A percentile compares a stretch with the other conserved stretches of the same genome.
Evolutionary conservation across 1,140 invertebrate species (phyloP).

Genomic region (Drosophila setifemur): DNA sequence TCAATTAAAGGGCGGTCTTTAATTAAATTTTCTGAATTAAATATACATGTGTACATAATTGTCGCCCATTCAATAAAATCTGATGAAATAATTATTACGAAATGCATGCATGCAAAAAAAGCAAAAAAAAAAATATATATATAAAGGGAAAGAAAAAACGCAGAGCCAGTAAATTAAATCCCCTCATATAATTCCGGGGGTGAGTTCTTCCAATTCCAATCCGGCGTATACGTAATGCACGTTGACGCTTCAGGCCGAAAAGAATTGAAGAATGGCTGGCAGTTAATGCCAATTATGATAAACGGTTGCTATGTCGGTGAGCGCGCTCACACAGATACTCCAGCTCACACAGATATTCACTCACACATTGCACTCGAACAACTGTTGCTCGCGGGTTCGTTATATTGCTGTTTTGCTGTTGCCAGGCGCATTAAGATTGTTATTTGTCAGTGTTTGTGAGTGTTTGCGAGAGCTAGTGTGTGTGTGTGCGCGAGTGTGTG

Average conservation of each 20-base stretch:
- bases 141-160: neutral
- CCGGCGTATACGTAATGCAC: conserved; percentile 30
- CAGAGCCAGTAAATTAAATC: neutral
- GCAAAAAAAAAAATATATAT: too few relatives aligned
- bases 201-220: conserved; percentile 13
- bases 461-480: neutral
- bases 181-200: conserved; percentile 1
- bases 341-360: conserved; percentile 13
- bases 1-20: neutral
- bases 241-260: conserved; percentile 15
- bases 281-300: conserved; percentile 74
- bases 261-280: conserved; percentile 40
- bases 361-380: conserved; percentile 50
- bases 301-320: conserved; percentile 59
- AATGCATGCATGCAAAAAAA: conserved; percentile 3
- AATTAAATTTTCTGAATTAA: neutral
- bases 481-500: neutral
- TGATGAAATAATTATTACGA: conserved; percentile 5
- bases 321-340: neutral
- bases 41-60: too few relatives aligned
- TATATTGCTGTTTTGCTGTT: conserved; percentile 32
- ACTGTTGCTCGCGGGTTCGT: conserved; percentile 45
- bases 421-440: conserved; percentile 36
- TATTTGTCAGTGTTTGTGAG: conserved; percentile 3
- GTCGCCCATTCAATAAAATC: conserved; percentile 5